Conservation (phyloP, 2,113 vertebrate species). For the Dromas ardeola region DNA sequence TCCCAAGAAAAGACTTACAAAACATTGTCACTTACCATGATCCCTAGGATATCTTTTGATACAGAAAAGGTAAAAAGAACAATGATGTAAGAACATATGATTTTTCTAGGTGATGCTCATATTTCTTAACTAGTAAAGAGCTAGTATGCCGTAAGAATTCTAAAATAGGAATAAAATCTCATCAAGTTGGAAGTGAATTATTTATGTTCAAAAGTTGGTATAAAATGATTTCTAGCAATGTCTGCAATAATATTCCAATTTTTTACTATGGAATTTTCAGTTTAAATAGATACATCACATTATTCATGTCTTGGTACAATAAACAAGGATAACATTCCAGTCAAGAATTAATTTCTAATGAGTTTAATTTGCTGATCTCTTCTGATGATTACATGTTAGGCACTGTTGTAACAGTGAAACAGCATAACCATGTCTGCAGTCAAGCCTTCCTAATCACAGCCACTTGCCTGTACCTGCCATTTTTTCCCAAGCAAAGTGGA, state of each 20-base stretch:
- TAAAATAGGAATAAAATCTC: background rate
- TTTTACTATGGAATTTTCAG: background rate
- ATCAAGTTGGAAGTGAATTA: background rate
- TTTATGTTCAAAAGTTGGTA: background rate
- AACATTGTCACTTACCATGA: background rate
- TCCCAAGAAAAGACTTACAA: background rate
- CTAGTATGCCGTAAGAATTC: background rate
- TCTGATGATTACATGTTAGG: background rate
- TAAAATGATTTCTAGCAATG: background rate
- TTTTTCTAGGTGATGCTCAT: background rate
- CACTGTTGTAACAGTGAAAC: background rate
- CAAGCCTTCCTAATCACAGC: background rate
- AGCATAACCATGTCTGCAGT: background rate
- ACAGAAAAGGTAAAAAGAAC: background rate
- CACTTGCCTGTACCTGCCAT: background rate
- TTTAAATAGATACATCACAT: background rate
- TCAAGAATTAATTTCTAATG: background rate
- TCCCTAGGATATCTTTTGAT: background rate
- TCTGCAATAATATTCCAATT: background rate
- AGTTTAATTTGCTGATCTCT: background rate
- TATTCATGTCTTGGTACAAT: background rate
- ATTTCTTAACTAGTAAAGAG: background rate
- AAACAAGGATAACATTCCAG: background rate
- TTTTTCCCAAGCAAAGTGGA: background rate
- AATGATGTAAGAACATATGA: background rate